Evolutionary conservation across 2,113 vertebrate species (phyloP), one percentile per base, ranked within the genome.

Genomic region (Corythornis vintsioides): DNA sequence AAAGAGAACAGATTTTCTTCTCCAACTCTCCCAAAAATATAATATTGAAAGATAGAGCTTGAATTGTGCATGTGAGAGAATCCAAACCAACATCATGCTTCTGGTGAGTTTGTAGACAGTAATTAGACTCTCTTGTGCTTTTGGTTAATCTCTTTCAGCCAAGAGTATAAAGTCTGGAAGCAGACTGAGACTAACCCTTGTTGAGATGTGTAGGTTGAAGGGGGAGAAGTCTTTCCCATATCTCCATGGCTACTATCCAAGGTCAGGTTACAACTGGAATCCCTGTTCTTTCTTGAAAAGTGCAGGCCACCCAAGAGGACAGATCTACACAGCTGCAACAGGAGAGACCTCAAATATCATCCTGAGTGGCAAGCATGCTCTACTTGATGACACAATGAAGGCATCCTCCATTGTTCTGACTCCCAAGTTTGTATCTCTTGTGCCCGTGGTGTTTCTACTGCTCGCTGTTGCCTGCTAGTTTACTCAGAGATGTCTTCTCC

Each of bases 401-500:
- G 48, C 35, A 11, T 64, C 43, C 38, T 84, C 28, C 21, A 15
- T 20, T 7, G 1, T 60, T 81, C 70, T 61, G 21, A 38, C 16
- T 48, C 45, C 3, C 15, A 52, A 20, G 24, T 48, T 66, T 38
- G 6, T 35, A 25, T 29, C 16, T 72, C 52, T 19, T 29, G 21
- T n/a, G 26, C 33, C 26, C 2, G 1, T 43, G 52, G 55, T 0
- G 1, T 20, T 74, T 28, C 65, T 28, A 33, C 33, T 48, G 20
- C 33, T 81, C 1, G 2, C 19, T 61, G 59, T 64, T 1, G 1
- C 6, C 26, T 50, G 18, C 24, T 69, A 28, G 15, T 70, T 81
- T 79, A 31, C 21, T 47, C 52, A 42, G 29, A 48, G 20, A 4
- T 72, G 13, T 57, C 29, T 63, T 88, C 50, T 73, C 28, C 22